Evolutionary conservation across 2,113 vertebrate species (phyloP).

Genomic region (Cichladusa arquata): DNA sequence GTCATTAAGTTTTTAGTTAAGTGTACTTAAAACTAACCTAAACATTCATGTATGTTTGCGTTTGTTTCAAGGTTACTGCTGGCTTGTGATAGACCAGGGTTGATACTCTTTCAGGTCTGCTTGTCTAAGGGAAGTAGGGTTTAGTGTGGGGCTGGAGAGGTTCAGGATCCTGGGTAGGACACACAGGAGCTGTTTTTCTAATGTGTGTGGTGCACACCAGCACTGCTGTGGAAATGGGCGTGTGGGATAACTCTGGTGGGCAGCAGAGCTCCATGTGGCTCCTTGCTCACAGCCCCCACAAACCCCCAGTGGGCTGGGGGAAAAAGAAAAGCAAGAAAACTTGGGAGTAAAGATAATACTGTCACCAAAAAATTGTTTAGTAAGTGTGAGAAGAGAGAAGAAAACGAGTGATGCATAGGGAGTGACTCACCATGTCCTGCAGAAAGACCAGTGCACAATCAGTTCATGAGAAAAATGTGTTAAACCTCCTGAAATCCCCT

Average conservation of each 20-base stretch:
- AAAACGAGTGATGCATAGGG: neutral
- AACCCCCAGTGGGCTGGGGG: neutral
- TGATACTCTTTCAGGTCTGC: neutral
- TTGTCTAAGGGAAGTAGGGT: neutral
- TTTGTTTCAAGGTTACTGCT: neutral
- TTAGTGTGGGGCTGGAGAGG: neutral
- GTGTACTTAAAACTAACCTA: neutral
- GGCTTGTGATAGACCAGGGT: neutral
- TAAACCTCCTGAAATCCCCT: neutral
- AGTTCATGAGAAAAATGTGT: neutral
- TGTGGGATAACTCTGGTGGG: neutral
- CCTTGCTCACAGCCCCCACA: accelerated
- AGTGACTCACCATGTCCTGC: neutral
- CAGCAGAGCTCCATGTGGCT: neutral
- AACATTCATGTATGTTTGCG: accelerated
- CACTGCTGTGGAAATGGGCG: neutral
- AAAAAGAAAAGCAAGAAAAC: neutral
- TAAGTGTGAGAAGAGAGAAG: neutral
- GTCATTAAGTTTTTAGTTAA: neutral
- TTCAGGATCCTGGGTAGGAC: neutral
- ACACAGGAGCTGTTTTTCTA: neutral
- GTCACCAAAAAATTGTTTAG: neutral
- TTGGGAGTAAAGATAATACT: neutral
- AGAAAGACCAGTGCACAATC: neutral
- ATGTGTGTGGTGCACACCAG: neutral